These are phyloP conservation scores for Cantharis rustica DNA, from an alignment of 2,888 invertebrate genomes.

Conservation along the genomic window DNA sequence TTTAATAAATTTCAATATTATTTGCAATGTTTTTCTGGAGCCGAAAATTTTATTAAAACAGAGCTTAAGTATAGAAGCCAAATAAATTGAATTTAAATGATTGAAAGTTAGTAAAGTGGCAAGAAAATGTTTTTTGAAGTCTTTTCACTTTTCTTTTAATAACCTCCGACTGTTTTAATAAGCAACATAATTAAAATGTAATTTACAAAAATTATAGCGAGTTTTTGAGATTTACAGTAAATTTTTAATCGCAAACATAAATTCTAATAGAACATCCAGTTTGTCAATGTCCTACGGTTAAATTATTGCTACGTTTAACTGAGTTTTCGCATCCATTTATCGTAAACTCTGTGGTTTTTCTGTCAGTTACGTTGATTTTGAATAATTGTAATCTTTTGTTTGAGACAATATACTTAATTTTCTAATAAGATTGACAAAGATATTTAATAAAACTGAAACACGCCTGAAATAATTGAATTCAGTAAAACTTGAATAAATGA, in stretches of 20 bases:
- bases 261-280: neutral
- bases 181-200: neutral
- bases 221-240: neutral
- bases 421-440: neutral
- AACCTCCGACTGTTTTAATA: neutral
- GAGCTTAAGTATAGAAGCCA: neutral
- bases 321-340: neutral
- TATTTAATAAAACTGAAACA: neutral
- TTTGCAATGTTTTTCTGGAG: neutral
- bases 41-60: neutral
- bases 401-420: neutral
- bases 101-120: neutral
- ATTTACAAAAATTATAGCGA: neutral
- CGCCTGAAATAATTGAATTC: neutral
- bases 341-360: neutral
- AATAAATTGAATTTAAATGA: constrained; percentile 13
- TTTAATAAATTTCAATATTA: neutral
- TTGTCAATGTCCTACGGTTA: neutral
- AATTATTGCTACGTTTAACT: neutral
- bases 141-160: neutral
- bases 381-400: neutral
- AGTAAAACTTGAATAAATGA: neutral
- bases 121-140: neutral
- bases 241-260: neutral
- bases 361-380: neutral